Base-by-base conservation (phyloP, 2,797 vertebrate species). In the Odontamblyopus rebecca region DNA sequence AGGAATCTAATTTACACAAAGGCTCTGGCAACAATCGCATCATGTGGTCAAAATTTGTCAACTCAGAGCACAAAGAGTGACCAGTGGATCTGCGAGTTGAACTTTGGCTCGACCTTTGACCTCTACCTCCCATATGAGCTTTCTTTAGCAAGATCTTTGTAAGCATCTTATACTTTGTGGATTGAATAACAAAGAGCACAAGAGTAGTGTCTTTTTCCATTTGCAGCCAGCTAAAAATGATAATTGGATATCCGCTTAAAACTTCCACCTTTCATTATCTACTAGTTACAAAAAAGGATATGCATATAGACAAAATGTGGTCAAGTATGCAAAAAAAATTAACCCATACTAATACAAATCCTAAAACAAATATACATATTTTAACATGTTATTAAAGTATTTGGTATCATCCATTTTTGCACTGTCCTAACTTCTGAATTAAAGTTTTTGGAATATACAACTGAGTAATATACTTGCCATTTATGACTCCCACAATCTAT, bases 1-100 rank as follows among this genome's bases (percentile, higher is more conserved):
- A 15, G 56, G 69, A 77, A 86, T 89, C 77, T 79, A 82, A 89
- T 86, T 89, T 73, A 73, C 75, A 88, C 82, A 89, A 87, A 91
- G 84, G 66, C 67, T 82, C 68, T 1, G 56, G 86, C 74, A 16
- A 88, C 83, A 86, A 86, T 85, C 75, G 69, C 81, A 89, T 89
- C 89, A 89, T 84, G 88, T 88, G 89, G 83, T 82, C 85, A 84
- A 84, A 89, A 85, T 89, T 85, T 86, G 84, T 85, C 81, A 83
- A 81, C 69, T 85, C 71, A 16, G 27, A 67, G 66, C 77, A 88
- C 86, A 91, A 91, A 89, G 86, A 84, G 51, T 84, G 85, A 88
- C 82, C 84, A 57, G 75, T 76, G 77, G 73, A 85, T 84, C 84
- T 84, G 72, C 69, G 63, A 64, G 80, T 71, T 91, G 89, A 93